Evolutionary conservation across 2,888 invertebrate genomes (phyloP).

Genomic region (Gortyna flavago): DNA sequence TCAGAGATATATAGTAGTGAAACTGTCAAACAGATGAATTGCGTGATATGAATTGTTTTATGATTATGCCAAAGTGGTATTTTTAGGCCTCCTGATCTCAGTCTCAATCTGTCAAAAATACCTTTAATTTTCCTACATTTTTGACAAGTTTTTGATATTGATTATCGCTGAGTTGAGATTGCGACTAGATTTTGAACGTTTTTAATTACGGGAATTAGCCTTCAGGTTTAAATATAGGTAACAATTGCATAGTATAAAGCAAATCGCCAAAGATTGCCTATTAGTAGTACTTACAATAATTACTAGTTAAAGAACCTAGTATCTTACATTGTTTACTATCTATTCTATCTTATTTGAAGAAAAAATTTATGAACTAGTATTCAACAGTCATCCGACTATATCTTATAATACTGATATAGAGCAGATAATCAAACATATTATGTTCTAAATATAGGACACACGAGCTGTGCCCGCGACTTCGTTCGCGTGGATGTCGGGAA

Average conservation of each 20-base stretch:
- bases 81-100: too few species aligned
- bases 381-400: neutral
- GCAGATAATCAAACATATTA: neutral
- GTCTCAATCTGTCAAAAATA: too few species aligned
- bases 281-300: too few species aligned
- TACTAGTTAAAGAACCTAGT: neutral
- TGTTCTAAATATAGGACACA: slow-evolving; percentile 22
- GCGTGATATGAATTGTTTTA: too few species aligned
- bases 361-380: neutral
- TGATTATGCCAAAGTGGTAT: too few species aligned
- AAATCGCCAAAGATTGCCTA: neutral
- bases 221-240: neutral
- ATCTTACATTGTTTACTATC: neutral
- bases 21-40: too few species aligned
- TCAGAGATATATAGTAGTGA: too few species aligned
- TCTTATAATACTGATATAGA: neutral
- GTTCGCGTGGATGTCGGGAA: neutral
- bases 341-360: slow-evolving; percentile 9
- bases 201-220: too few species aligned
- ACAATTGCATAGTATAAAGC: neutral
- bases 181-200: too few species aligned
- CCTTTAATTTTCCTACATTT: too few species aligned
- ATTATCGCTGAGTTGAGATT: too few species aligned
- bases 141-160: too few species aligned
- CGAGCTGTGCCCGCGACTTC: neutral